phyloP scores from a whole-genome alignment of 1,140 invertebrate genomes.

The Chrysomallon squamiferum region DNA sequence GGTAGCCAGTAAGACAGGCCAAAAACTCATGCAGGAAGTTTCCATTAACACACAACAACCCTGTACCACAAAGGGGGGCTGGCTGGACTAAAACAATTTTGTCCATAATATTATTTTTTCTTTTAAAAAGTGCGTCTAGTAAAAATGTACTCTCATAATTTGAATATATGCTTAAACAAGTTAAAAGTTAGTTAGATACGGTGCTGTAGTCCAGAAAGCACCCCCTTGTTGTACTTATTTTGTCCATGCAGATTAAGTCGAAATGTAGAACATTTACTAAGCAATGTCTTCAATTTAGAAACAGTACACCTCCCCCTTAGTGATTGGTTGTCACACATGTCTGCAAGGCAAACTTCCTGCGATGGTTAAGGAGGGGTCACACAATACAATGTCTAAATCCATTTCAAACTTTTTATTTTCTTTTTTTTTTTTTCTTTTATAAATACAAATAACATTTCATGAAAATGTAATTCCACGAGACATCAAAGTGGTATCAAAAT shows the following conservation, averaged over 20 bases:
- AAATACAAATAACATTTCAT: no score
- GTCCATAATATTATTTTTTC: no score
- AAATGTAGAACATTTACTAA: not conserved
- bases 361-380: not conserved
- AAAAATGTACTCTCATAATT: not conserved
- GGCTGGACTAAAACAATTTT: slow-evolving; percentile 17
- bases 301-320: slow-evolving; percentile 13
- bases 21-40: slow-evolving; percentile 36
- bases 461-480: no score
- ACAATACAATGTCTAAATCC: no score
- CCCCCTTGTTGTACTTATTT: slow-evolving; percentile 20
- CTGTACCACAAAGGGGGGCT: slow-evolving; percentile 37
- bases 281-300: slow-evolving; percentile 3
- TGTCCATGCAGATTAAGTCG: slow-evolving; percentile 3
- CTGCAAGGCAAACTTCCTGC: slow-evolving; percentile 30
- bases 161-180: not conserved
- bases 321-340: slow-evolving; percentile 13
- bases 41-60: slow-evolving; percentile 24
- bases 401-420: not conserved
- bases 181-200: not conserved
- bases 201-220: slow-evolving; percentile 21
- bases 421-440: not conserved
- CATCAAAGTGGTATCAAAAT: no score
- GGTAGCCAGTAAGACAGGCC: not conserved
- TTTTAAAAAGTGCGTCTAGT: no score